Conservation (phyloP, 53 echinoderm and acorn worm species). For the Paracentrotus lividus region DNA sequence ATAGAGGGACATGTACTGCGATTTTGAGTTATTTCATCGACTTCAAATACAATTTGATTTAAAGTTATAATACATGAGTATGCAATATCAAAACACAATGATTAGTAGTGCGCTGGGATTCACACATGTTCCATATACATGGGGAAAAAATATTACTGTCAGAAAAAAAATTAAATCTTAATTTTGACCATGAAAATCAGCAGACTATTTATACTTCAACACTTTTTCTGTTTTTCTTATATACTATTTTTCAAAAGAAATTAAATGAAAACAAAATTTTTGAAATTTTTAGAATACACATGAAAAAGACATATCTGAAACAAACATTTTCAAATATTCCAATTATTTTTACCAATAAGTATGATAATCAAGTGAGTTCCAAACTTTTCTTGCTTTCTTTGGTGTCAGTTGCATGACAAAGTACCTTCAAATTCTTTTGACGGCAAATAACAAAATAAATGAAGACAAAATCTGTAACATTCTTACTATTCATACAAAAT, state of each 20-base stretch:
- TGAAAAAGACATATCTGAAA: background rate
- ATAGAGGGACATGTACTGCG: background rate
- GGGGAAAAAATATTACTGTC: background rate
- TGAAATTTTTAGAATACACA: background rate
- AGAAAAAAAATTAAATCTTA: too few relatives aligned
- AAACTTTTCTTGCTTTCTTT: background rate
- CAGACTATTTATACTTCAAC: background rate
- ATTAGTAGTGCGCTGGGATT: background rate
- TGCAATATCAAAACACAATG: background rate
- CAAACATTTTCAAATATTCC: background rate
- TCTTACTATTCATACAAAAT: background rate
- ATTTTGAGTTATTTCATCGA: background rate
- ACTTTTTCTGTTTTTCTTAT: background rate
- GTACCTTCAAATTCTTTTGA: background rate
- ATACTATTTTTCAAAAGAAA: background rate
- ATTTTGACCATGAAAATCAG: background rate
- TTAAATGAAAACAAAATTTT: background rate
- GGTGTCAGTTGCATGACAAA: background rate
- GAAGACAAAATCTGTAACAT: background rate
- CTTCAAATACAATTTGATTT: background rate
- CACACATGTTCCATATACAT: background rate
- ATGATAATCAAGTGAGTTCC: background rate
- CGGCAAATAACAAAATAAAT: background rate
- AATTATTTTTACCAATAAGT: background rate
- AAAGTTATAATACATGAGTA: background rate